Evolutionary conservation across 2,888 invertebrate genomes (phyloP).

Genomic region (Flabesymbios commensalis): DNA sequence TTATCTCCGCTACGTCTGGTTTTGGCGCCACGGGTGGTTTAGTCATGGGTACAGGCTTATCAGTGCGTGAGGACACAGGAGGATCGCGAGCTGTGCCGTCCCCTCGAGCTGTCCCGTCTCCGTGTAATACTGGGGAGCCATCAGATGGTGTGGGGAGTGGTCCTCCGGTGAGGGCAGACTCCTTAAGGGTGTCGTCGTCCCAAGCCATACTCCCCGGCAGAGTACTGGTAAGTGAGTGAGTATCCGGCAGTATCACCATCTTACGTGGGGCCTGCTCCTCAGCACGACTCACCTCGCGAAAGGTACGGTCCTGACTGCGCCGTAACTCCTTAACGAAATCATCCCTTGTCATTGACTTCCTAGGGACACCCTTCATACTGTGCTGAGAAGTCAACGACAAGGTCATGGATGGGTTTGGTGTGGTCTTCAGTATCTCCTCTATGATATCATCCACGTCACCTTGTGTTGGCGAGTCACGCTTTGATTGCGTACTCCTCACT

Average conservation of each 20-base stretch:
- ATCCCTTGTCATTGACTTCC: conserved; percentile 6
- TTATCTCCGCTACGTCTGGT: background rate
- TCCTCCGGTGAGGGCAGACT: conserved; percentile 44
- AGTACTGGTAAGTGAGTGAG: background rate
- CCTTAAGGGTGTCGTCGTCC: background rate
- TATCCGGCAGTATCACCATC: too few relatives aligned
- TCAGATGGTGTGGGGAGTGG: conserved; percentile 33
- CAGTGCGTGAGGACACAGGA: background rate
- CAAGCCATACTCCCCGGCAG: background rate
- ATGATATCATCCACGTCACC: conserved; percentile 51
- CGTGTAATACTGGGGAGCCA: background rate
- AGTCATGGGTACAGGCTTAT: background rate
- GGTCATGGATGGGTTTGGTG: conserved; percentile 25
- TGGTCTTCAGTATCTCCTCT: conserved; percentile 49
- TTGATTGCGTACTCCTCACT: too few relatives aligned
- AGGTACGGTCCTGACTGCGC: conserved; percentile 14
- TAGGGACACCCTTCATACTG: background rate
- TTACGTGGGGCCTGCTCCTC: too few relatives aligned
- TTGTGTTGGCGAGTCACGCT: too few relatives aligned
- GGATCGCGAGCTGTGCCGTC: background rate
- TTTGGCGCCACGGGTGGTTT: conserved; percentile 27
- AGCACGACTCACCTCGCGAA: conserved; percentile 31
- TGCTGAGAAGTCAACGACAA: conserved; percentile 1
- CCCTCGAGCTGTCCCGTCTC: background rate
- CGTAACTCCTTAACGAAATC: conserved; percentile 6